phyloP scores from a whole-genome alignment of 2,888 invertebrate species.

The Minunthozetes semirufus region DNA sequence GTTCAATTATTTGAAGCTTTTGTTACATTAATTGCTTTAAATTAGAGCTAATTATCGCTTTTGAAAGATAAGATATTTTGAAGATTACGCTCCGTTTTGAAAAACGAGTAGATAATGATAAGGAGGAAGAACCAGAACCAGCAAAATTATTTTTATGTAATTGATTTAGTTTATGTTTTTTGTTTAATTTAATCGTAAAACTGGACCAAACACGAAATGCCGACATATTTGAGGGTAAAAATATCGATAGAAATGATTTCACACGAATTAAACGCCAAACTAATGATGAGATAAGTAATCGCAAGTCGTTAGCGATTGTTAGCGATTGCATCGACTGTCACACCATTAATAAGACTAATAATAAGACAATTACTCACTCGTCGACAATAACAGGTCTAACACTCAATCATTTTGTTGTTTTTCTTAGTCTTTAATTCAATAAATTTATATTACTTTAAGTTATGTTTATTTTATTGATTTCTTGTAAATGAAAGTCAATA shows the following conservation, averaged over 20 bases:
- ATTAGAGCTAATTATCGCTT: too few relatives aligned
- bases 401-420: neutral
- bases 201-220: constrained; percentile 25
- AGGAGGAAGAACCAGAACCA: neutral
- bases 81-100: neutral
- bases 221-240: neutral
- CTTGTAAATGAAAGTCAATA: too few relatives aligned
- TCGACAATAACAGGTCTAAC: constrained; percentile 28
- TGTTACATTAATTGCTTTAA: too few relatives aligned
- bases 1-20: too few relatives aligned
- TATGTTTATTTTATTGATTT: neutral
- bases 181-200: constrained; percentile 6
- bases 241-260: neutral
- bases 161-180: neutral
- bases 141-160: neutral
- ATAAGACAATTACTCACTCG: neutral
- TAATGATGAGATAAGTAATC: constrained; percentile 16
- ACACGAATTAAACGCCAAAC: neutral
- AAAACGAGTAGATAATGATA: neutral
- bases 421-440: neutral
- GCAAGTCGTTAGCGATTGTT: neutral
- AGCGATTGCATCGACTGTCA: constrained; percentile 7
- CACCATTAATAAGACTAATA: constrained; percentile 1
- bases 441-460: neutral
- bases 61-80: too few relatives aligned